These are phyloP conservation scores for Lasiommata megera DNA, from an alignment of 2,888 invertebrate genomes.

Conservation along the genomic window DNA sequence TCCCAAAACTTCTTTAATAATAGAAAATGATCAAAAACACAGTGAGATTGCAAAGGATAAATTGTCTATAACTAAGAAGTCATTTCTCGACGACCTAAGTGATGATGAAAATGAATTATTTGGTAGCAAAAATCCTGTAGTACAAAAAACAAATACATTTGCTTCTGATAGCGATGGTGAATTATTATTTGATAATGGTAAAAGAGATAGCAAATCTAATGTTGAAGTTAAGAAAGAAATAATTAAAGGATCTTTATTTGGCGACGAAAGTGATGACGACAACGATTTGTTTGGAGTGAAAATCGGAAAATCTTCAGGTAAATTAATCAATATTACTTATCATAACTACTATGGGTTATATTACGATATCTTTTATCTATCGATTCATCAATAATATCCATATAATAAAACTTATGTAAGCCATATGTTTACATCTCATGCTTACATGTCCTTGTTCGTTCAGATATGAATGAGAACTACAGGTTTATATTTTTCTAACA, in stretches of 20 bases:
- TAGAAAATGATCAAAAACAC: constrained; percentile 12
- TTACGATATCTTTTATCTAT: too few species aligned
- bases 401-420: too few species aligned
- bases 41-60: constrained; percentile 15
- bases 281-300: constrained; percentile 51
- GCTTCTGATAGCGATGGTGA: constrained; percentile 66
- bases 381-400: too few species aligned
- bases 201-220: constrained; percentile 20
- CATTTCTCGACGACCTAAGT: constrained; percentile 55
- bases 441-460: too few species aligned
- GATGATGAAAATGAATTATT: constrained; percentile 61
- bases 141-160: constrained; percentile 41
- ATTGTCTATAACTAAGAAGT: constrained; percentile 34
- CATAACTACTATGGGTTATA: too few species aligned
- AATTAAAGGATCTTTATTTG: constrained; percentile 53
- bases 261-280: constrained; percentile 62
- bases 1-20: constrained; percentile 5
- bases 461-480: too few species aligned
- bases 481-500: too few species aligned
- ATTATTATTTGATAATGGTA: constrained; percentile 53
- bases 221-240: constrained; percentile 34
- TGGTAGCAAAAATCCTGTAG: constrained; percentile 43
- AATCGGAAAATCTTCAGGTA: constrained; percentile 43
- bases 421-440: too few species aligned
- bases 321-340: constrained; percentile 27